phyloP scores from a whole-genome alignment of 2,113 vertebrate genomes.

The Xiphorhynchus elegans region DNA sequence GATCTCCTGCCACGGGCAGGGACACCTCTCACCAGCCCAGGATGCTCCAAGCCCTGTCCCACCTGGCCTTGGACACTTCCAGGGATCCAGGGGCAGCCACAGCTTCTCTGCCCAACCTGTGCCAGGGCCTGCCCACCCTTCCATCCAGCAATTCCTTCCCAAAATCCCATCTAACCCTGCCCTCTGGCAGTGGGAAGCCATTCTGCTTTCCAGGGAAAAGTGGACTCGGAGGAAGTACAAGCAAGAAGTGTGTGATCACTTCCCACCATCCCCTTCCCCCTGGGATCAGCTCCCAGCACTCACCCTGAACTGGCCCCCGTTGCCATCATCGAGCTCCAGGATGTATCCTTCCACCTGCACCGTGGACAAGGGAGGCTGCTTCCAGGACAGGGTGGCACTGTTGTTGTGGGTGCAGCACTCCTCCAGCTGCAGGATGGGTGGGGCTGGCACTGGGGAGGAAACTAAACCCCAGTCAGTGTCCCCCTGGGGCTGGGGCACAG shows the following conservation, averaged over 20 bases:
- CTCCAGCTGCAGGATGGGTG: slow-evolving; percentile 95
- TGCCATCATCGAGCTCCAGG: slow-evolving; percentile 95
- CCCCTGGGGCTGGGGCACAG: background rate
- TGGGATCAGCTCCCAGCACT: background rate
- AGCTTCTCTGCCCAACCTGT: background rate
- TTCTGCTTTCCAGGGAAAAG: background rate
- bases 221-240: fast-evolving
- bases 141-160: background rate
- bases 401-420: slow-evolving; percentile 98
- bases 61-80: fast-evolving
- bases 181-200: background rate
- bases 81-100: background rate
- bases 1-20: background rate
- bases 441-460: slow-evolving; percentile 89
- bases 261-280: fast-evolving
- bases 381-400: slow-evolving; percentile 97
- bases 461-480: slow-evolving; percentile 75
- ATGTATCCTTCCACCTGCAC: slow-evolving; percentile 95
- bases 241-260: fast-evolving
- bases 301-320: slow-evolving; percentile 94
- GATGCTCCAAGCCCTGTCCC: fast-evolving
- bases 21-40: background rate
- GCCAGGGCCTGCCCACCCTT: background rate
- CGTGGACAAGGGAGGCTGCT: slow-evolving; percentile 93
- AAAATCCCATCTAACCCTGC: background rate